A percentile compares a stretch with the other conserved stretches of the same genome.
phyloP scores from a whole-genome alignment of 2,888 invertebrate genomes.

The Apocheima hispidaria region DNA sequence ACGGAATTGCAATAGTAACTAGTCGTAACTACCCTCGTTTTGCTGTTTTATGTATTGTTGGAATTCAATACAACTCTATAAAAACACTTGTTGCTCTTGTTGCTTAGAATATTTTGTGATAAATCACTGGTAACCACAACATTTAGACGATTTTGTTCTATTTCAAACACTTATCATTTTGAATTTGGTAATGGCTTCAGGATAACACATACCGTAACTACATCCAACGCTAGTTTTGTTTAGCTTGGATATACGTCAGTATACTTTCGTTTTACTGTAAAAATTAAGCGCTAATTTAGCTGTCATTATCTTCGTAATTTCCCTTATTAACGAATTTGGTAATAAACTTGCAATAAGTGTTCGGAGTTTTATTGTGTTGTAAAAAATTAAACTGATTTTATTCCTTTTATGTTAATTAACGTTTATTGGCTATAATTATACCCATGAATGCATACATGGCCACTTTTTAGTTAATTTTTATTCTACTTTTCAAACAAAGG shows the following conservation, averaged over 20 bases:
- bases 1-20: slow-evolving; percentile 17
- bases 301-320: slow-evolving; percentile 15
- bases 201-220: background rate
- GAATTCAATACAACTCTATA: slow-evolving; percentile 8
- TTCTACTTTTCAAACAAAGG: too few species aligned
- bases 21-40: slow-evolving; percentile 22
- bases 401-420: slow-evolving; percentile 25
- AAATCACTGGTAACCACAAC: too few species aligned
- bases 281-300: slow-evolving; percentile 1
- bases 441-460: background rate
- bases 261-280: slow-evolving; percentile 1
- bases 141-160: too few species aligned
- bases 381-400: slow-evolving; percentile 31
- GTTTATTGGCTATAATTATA: slow-evolving; percentile 30
- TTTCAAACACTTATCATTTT: background rate
- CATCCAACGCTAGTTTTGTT: background rate
- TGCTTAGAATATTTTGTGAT: background rate
- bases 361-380: slow-evolving; percentile 28
- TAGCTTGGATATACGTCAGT: background rate
- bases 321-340: slow-evolving; percentile 21
- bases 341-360: slow-evolving; percentile 22
- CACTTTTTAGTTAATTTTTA: background rate
- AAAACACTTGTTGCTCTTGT: slow-evolving; percentile 18
- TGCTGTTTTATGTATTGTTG: background rate
- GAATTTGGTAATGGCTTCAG: background rate